A percentile compares a stretch with the other conserved stretches of the same genome.
Conservation (phyloP, 2,113 vertebrate species). For the Xyliphius kryptos region DNA sequence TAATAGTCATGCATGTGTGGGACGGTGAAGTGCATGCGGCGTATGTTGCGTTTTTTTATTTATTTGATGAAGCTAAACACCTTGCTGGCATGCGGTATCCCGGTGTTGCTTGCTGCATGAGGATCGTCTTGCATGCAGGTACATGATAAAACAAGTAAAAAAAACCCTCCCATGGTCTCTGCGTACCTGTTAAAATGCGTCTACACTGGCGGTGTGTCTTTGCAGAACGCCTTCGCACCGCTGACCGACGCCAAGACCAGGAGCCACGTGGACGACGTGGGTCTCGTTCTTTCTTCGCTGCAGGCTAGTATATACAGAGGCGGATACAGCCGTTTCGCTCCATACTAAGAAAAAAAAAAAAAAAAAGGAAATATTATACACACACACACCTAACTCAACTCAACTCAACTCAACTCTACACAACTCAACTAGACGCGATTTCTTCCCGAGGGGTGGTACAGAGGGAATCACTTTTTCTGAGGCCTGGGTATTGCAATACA, state of each 20-base stretch:
- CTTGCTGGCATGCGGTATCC: constrained; percentile 54
- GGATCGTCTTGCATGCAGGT: constrained; percentile 46
- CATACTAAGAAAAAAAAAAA: constrained; percentile 80
- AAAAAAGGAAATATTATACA: constrained; percentile 59
- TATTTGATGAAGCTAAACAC: constrained; percentile 48
- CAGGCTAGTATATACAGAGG: constrained; percentile 99
- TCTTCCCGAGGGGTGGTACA: constrained; percentile 81
- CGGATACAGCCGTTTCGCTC: constrained; percentile 98
- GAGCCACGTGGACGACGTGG: constrained; percentile 95
- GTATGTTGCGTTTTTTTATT: constrained; percentile 36
- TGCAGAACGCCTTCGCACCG: constrained; percentile 92
- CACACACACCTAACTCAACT: constrained; percentile 61
- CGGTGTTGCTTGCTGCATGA: constrained; percentile 64
- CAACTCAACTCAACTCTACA: constrained; percentile 74
- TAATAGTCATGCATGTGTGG: no score
- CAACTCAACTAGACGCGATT: no score
- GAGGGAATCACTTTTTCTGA: constrained; percentile 77
- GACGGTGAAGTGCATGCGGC: no score
- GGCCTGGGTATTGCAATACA: constrained; percentile 94
- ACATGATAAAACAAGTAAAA: constrained; percentile 39
- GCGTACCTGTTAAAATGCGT: constrained; percentile 59
- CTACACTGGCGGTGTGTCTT: constrained; percentile 66
- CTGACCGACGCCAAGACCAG: constrained; percentile 98
- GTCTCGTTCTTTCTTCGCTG: constrained; percentile 98
- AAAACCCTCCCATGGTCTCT: constrained; percentile 40